Conservation (phyloP, 2,797 vertebrate species). For the Hippopotamyrus pictus region DNA sequence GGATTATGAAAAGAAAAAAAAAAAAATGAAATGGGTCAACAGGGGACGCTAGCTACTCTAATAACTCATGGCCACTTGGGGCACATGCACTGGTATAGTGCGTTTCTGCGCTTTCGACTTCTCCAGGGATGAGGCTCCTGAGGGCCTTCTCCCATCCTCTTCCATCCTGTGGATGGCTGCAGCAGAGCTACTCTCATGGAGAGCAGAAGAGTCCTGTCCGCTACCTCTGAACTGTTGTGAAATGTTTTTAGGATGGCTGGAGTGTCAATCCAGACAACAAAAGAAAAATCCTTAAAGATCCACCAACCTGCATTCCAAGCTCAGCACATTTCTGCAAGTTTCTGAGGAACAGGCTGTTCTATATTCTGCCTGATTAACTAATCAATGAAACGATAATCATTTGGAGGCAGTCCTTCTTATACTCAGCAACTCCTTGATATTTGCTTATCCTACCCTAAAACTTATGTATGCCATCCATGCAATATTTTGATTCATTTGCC, state of each 20-base stretch:
- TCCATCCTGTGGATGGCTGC: background rate
- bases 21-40: too few species aligned
- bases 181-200: background rate
- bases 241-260: background rate
- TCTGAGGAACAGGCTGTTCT: background rate
- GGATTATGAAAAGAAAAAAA: too few species aligned
- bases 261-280: background rate
- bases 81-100: too few species aligned
- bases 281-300: background rate
- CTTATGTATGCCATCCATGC: background rate
- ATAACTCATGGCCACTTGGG: too few species aligned
- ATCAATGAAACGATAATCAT: background rate
- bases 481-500: background rate
- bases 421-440: background rate
- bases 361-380: background rate
- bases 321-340: background rate
- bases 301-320: background rate
- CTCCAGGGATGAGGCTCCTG: background rate
- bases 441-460: background rate
- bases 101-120: background rate
- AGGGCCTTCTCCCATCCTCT: background rate
- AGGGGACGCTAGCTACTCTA: too few species aligned
- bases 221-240: background rate
- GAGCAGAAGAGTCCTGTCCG: background rate
- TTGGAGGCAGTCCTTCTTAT: background rate